Conservation (phyloP, 2,797 vertebrate genomes). For the Ibycter americanus region DNA sequence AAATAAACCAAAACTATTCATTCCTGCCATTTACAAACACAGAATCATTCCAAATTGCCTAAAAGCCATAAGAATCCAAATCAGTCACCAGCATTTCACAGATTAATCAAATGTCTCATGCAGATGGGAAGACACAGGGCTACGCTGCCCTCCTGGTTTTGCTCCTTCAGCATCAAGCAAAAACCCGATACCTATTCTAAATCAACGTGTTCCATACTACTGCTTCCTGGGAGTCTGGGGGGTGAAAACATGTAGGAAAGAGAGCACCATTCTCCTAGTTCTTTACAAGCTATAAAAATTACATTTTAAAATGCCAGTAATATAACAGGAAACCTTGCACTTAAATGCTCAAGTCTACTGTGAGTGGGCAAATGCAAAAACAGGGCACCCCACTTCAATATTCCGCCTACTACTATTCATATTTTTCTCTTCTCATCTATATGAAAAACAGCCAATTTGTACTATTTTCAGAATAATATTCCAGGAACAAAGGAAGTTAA, state of each 20-base stretch:
- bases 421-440: background rate
- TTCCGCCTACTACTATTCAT: background rate
- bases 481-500: conserved; percentile 37
- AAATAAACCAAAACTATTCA: background rate
- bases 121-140: background rate
- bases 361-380: conserved; percentile 24
- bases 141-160: background rate
- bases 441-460: conserved; percentile 24
- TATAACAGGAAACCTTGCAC: background rate
- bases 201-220: background rate
- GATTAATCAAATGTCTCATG: background rate
- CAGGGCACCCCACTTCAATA: background rate
- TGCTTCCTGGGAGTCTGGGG: background rate
- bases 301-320: background rate
- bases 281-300: background rate
- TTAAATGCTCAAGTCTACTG: background rate
- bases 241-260: background rate
- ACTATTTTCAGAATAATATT: conserved; percentile 14
- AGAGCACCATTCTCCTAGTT: background rate
- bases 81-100: background rate
- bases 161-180: background rate
- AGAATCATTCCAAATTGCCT: background rate
- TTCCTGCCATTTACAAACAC: background rate
- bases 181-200: background rate
- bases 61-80: background rate